Evolutionary conservation across 2,797 vertebrate genomes (phyloP).

Genomic region (Enteromius radiatus): DNA sequence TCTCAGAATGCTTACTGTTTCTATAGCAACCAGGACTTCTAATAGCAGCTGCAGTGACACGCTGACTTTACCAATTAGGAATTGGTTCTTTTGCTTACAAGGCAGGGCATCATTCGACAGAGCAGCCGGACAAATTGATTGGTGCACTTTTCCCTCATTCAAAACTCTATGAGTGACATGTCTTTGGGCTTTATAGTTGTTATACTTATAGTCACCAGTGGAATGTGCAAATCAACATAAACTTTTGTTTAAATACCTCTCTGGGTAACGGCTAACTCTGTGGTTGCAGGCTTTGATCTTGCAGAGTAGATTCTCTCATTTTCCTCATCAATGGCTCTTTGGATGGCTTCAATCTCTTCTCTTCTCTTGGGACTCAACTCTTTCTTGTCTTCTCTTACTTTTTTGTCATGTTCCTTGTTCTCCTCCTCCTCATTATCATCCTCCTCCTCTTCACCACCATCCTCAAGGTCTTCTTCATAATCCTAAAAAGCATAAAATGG

Average conservation of each 20-base stretch:
- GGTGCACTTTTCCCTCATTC: neutral
- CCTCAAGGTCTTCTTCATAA: constrained; percentile 95
- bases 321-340: constrained; percentile 89
- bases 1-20: no score
- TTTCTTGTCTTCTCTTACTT: constrained; percentile 58
- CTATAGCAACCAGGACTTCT: no score
- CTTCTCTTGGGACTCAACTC: constrained; percentile 69
- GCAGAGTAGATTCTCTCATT: constrained; percentile 81
- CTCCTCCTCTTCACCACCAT: constrained; percentile 74
- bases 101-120: no score
- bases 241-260: constrained; percentile 66
- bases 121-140: no score
- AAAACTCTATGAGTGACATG: neutral
- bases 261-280: constrained; percentile 54
- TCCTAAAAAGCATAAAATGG: constrained; percentile 76
- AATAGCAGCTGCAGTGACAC: no score
- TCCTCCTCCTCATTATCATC: constrained; percentile 63
- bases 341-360: constrained; percentile 88
- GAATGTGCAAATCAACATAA: neutral
- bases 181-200: neutral
- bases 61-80: neutral
- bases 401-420: constrained; percentile 42
- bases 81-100: neutral
- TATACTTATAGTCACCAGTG: neutral
- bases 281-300: constrained; percentile 62